These are phyloP conservation scores for Torymus auratus DNA, from an alignment of 2,888 invertebrate species.

Conservation along the genomic window DNA sequence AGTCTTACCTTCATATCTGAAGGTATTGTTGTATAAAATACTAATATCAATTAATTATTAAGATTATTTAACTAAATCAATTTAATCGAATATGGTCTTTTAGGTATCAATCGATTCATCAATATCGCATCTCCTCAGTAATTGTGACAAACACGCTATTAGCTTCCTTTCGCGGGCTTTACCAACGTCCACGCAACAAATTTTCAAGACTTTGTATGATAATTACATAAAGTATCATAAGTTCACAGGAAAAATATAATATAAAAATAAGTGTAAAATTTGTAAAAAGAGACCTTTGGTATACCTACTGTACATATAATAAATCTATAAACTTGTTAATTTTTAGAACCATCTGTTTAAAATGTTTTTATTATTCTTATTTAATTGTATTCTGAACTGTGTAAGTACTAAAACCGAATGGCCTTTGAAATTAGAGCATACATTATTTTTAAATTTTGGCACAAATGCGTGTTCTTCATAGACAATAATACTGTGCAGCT, in stretches of 20 bases:
- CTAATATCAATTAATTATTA: conserved; percentile 25
- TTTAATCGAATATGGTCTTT: conserved; percentile 35
- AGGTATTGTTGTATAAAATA: conserved; percentile 63
- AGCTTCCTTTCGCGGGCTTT: conserved; percentile 68
- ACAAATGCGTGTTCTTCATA: too few species aligned
- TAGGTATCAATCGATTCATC: conserved; percentile 66
- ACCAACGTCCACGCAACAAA: conserved; percentile 67
- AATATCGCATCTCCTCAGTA: conserved; percentile 68
- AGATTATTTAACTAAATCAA: not conserved
- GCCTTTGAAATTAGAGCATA: too few species aligned
- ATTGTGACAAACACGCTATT: conserved; percentile 70
- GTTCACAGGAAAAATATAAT: conserved; percentile 72
- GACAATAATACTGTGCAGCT: too few species aligned
- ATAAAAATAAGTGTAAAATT: conserved; percentile 4
- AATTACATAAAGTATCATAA: conserved; percentile 71
- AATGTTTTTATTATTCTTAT: not conserved
- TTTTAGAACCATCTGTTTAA: conserved; percentile 17
- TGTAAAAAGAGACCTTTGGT: conserved; percentile 25
- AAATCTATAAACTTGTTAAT: conserved; percentile 31
- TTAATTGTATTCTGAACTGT: too few species aligned
- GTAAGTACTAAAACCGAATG: too few species aligned
- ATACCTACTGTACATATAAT: conserved; percentile 34
- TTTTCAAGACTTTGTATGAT: conserved; percentile 69
- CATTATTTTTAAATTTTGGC: too few species aligned
- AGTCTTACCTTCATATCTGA: conserved; percentile 65